phyloP scores from a whole-genome alignment of 1,140 invertebrate genomes.

The Procambarus virginalis region DNA sequence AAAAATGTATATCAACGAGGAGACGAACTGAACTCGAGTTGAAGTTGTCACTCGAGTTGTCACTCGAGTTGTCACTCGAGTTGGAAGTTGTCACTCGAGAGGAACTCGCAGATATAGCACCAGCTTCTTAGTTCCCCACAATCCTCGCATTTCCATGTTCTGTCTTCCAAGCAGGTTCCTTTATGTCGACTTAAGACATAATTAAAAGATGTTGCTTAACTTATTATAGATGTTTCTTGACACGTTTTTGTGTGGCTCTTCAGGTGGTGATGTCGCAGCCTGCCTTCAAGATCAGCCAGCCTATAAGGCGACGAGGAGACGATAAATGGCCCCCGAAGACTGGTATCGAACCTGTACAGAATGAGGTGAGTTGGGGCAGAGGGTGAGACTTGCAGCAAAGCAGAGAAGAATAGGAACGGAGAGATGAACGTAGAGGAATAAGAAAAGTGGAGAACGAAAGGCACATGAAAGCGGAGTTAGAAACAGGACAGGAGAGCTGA shows the following conservation, averaged over 20 bases:
- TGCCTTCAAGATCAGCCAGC: conserved; percentile 74
- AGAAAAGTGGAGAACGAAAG: no score
- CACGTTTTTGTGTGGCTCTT: not conserved
- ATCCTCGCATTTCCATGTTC: not conserved
- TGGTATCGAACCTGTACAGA: conserved; percentile 82
- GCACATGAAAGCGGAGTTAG: no score
- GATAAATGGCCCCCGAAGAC: conserved; percentile 87
- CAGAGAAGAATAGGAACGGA: no score
- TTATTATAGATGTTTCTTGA: not conserved
- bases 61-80: no score
- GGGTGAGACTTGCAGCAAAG: not conserved
- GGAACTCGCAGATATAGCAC: not conserved
- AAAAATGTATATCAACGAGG: no score
- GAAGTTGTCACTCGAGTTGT: no score
- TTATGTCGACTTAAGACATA: no score
- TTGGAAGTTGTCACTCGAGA: no score
- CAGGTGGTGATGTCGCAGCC: conserved; percentile 70
- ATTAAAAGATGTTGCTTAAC: not conserved
- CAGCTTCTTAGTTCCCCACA: not conserved
- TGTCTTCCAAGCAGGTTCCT: no score
- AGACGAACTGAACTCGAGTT: no score
- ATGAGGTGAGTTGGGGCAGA: conserved; percentile 78
- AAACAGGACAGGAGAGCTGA: no score
- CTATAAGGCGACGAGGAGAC: conserved; percentile 85
- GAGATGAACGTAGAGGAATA: no score